These are phyloP conservation scores for Gyps fulvus DNA, from an alignment of 2,113 vertebrate species.

Conservation along the genomic window DNA sequence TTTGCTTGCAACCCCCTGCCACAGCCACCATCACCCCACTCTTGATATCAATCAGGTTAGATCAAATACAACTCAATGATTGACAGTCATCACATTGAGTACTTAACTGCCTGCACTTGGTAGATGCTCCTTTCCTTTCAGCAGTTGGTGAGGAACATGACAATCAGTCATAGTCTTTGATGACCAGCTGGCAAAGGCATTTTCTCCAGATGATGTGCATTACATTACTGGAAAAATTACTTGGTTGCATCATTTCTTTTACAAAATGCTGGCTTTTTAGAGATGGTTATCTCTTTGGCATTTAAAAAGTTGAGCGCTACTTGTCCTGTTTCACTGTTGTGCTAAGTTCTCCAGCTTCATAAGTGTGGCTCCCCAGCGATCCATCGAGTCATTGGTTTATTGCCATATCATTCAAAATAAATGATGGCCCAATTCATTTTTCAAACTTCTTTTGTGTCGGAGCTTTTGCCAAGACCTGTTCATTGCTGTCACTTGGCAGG, in stretches of 20 bases:
- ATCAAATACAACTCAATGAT: background rate
- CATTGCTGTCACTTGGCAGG: slow-evolving; percentile 19
- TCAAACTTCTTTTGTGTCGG: slow-evolving; percentile 6
- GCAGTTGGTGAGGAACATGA: background rate
- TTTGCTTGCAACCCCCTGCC: background rate
- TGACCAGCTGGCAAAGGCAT: background rate
- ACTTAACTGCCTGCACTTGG: background rate
- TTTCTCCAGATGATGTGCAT: background rate
- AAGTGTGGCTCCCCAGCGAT: slow-evolving; percentile 11
- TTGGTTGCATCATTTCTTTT: background rate
- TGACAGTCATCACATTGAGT: background rate
- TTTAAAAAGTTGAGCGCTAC: background rate
- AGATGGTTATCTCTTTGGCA: background rate
- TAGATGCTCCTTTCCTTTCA: background rate
- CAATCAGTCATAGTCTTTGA: background rate
- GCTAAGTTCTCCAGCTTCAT: background rate
- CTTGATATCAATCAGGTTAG: background rate
- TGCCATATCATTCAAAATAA: slow-evolving; percentile 44
- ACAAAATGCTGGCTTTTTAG: slow-evolving; percentile 8
- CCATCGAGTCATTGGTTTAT: slow-evolving; percentile 41
- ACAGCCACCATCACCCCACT: background rate
- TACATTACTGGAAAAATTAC: background rate
- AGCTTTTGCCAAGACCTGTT: slow-evolving; percentile 57
- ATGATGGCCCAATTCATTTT: slow-evolving; percentile 16
- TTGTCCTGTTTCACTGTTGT: background rate